A percentile compares a stretch with the other conserved stretches of the same genome.
Evolutionary conservation across 2,113 vertebrate species (phyloP).

Genomic region (Cochlearius cochlearius): DNA sequence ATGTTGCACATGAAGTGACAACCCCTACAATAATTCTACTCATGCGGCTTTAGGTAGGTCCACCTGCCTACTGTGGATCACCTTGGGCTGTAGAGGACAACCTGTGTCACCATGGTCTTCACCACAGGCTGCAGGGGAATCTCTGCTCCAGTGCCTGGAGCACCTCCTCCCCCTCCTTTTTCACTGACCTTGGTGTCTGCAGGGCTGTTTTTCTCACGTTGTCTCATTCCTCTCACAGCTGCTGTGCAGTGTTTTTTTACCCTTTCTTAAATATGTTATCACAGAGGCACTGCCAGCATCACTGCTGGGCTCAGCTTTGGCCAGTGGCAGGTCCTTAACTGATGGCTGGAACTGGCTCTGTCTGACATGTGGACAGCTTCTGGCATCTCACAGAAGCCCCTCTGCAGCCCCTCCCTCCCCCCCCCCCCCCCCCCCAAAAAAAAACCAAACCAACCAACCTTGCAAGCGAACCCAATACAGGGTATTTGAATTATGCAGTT

Average conservation of each 20-base stretch:
- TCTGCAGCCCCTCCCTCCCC: rapidly evolving
- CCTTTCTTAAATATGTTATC: neutral
- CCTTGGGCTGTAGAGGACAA: no score
- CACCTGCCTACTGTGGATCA: rapidly evolving
- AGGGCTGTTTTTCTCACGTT: neutral
- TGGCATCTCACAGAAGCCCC: neutral
- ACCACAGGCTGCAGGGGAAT: rapidly evolving
- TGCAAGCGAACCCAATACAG: neutral
- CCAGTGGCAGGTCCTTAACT: rapidly evolving
- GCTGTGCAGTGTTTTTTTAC: neutral
- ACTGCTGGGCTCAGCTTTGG: neutral
- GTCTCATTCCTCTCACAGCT: neutral
- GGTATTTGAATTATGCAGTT: neutral
- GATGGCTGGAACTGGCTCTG: neutral
- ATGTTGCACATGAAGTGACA: neutral
- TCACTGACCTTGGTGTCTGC: neutral
- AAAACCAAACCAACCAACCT: no score
- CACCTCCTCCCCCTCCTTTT: neutral
- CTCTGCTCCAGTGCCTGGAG: neutral
- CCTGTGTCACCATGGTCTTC: neutral
- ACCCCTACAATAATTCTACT: neutral
- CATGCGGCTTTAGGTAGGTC: neutral
- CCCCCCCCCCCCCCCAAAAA: rapidly evolving
- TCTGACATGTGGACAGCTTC: neutral
- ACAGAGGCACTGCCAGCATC: rapidly evolving